phyloP scores from a whole-genome alignment of 92 coral and sea anemone species.

The Meandrina meandrites region DNA sequence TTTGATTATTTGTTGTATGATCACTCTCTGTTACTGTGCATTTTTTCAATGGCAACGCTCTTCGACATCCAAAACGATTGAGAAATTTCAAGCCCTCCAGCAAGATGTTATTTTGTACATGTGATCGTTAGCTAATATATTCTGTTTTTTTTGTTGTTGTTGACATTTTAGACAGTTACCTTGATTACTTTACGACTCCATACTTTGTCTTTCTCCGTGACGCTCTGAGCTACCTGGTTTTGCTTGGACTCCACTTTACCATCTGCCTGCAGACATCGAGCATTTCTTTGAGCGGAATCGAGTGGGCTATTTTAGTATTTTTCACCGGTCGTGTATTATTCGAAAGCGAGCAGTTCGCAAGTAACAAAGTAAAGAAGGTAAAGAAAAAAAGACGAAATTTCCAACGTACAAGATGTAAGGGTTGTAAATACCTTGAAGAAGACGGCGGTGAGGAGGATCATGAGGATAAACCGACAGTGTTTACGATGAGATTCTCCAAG shows the following conservation, averaged over 20 bases:
- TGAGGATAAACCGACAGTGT: background rate
- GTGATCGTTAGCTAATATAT: too few species aligned
- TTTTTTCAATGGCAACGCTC: too few species aligned
- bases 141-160: background rate
- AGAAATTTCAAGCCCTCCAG: too few species aligned
- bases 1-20: too few species aligned
- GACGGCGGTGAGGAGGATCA: background rate
- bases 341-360: background rate
- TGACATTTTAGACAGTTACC: background rate
- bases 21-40: too few species aligned
- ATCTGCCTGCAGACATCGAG: background rate
- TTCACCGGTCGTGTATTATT: background rate
- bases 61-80: too few species aligned
- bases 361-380: background rate
- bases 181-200: background rate
- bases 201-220: conserved; percentile 3
- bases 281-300: background rate
- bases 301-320: conserved; percentile 9
- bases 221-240: background rate
- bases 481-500: background rate
- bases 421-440: background rate
- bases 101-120: too few species aligned
- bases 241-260: background rate
- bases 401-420: background rate
- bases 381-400: background rate